These are phyloP conservation scores for Cheilosia grossa DNA, from an alignment of 2,888 invertebrate genomes.

Conservation along the genomic window DNA sequence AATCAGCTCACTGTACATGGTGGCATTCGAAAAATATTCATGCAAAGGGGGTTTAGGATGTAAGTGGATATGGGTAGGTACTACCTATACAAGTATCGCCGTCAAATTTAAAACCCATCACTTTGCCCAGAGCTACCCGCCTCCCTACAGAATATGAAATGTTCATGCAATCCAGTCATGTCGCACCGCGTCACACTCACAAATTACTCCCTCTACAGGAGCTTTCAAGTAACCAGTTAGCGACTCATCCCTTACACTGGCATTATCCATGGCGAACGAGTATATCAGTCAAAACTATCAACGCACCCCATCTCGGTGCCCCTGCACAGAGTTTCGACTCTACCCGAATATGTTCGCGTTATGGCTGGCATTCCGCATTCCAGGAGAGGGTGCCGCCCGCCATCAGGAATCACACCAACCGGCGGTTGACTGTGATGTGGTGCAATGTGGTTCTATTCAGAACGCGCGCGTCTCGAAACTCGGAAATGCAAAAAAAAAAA, in stretches of 20 bases:
- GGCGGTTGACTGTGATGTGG: slow-evolving; percentile 25
- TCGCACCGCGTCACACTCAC: slow-evolving; percentile 61
- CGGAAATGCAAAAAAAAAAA: background rate
- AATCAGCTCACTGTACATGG: slow-evolving; percentile 41
- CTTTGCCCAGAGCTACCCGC: background rate
- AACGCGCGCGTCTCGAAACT: slow-evolving; percentile 48
- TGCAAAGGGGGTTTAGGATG: slow-evolving; percentile 33
- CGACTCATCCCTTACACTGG: slow-evolving; percentile 62
- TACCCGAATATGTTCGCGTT: slow-evolving; percentile 12
- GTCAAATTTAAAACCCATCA: slow-evolving; percentile 49
- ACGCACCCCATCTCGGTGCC: slow-evolving; percentile 19
- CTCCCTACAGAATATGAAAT: slow-evolving; percentile 34
- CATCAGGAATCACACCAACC: slow-evolving; percentile 57
- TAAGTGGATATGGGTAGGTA: no score
- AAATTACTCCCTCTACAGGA: slow-evolving; percentile 72
- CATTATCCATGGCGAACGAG: slow-evolving; percentile 58
- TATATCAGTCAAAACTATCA: slow-evolving; percentile 73
- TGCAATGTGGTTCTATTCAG: slow-evolving; percentile 52
- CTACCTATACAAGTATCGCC: no score
- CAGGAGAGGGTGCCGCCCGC: slow-evolving; percentile 17
- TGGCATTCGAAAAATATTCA: slow-evolving; percentile 17
- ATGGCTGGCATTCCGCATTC: slow-evolving; percentile 24
- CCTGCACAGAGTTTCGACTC: background rate
- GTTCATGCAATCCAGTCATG: slow-evolving; percentile 69
- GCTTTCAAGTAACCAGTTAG: slow-evolving; percentile 74